These are phyloP conservation scores for Probosciger aterrimus DNA, from an alignment of 2,113 vertebrate species.

Conservation along the genomic window DNA sequence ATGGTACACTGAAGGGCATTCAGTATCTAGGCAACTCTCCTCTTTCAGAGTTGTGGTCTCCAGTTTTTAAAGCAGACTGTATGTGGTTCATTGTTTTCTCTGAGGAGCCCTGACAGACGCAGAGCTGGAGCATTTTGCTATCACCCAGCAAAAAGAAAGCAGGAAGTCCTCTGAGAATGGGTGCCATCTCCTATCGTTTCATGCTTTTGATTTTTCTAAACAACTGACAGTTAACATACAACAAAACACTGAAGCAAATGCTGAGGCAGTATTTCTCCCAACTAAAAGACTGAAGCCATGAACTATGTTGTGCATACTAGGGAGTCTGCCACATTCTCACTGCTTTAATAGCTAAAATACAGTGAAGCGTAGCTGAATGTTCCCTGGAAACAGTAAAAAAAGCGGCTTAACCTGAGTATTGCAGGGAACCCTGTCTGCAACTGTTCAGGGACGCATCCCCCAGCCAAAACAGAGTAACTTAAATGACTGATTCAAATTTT, in stretches of 20 bases:
- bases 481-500: fast-evolving
- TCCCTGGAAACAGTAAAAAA: not conserved
- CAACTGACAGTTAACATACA: fast-evolving
- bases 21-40: not conserved
- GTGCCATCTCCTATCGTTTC: not conserved
- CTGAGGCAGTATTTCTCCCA: not conserved
- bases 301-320: fast-evolving
- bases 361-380: not conserved
- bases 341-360: not conserved
- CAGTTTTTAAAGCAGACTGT: not conserved
- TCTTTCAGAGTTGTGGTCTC: not conserved
- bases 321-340: not conserved
- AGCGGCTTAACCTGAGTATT: not conserved
- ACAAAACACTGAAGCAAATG: fast-evolving
- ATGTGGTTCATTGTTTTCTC: not conserved
- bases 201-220: not conserved
- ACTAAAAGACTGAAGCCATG: not conserved
- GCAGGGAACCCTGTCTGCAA: not conserved
- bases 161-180: not conserved
- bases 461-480: not conserved
- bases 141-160: not conserved
- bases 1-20: not conserved
- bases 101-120: not conserved
- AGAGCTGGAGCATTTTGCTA: not conserved
- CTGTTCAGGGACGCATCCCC: not conserved